phyloP scores from a whole-genome alignment of 2,888 invertebrate genomes.

The Metacarcinus magister region DNA sequence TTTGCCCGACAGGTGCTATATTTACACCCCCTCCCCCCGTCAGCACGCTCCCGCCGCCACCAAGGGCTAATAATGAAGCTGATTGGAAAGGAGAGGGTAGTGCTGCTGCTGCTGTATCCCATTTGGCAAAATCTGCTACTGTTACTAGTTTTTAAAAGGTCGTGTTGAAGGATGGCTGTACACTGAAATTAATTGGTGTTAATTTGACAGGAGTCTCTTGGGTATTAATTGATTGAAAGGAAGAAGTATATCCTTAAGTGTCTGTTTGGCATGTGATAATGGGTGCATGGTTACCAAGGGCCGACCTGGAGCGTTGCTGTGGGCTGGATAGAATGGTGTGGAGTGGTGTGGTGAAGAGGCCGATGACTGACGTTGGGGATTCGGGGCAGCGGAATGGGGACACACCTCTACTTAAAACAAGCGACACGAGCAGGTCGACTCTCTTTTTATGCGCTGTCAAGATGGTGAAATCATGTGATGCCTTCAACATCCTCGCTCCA shows the following conservation, averaged over 20 bases:
- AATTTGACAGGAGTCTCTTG: not conserved
- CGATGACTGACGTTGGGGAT: not conserved
- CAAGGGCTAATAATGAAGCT: slow-evolving; percentile 14
- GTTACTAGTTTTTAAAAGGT: not conserved
- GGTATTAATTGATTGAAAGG: not conserved
- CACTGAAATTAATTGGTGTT: not conserved
- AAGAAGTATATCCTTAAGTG: not conserved
- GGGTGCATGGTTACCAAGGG: not conserved
- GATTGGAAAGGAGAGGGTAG: not conserved
- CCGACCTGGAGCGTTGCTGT: not conserved
- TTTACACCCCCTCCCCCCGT: not conserved
- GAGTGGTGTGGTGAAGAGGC: not conserved
- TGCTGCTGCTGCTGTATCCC: not conserved
- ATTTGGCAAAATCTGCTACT: not conserved
- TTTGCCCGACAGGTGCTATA: slow-evolving; percentile 40
- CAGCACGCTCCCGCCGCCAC: not conserved
- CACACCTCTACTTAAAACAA: slow-evolving; percentile 19
- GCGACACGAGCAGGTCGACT: not conserved
- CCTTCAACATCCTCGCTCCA: not conserved
- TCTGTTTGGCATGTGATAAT: not conserved
- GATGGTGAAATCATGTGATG: not conserved
- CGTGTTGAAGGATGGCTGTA: not conserved
- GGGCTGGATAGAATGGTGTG: not conserved
- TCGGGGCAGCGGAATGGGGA: not conserved
- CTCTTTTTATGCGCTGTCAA: not conserved